phyloP scores from a whole-genome alignment of 2,888 invertebrate species.

The Ceraclea dissimilis region DNA sequence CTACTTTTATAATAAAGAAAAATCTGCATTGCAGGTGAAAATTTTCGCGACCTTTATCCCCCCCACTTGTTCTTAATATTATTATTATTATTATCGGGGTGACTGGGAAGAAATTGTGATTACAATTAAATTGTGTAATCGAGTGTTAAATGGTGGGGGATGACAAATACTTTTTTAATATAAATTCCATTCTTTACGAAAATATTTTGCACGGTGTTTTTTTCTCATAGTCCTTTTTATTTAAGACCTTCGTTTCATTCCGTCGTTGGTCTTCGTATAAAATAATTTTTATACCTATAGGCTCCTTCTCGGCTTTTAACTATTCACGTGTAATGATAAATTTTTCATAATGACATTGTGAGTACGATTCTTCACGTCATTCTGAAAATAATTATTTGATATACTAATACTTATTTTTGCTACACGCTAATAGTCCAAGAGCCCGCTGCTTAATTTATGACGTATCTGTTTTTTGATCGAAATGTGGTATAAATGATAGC shows the following conservation, averaged over 20 bases:
- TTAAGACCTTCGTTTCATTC: not conserved
- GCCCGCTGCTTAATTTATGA: no score
- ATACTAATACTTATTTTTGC: no score
- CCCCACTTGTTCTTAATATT: not conserved
- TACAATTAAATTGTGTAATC: constrained; percentile 2
- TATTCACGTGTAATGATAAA: no score
- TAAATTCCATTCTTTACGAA: not conserved
- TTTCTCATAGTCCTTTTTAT: not conserved
- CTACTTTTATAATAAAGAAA: constrained; percentile 4
- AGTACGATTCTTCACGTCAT: not conserved
- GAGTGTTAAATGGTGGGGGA: constrained; percentile 1
- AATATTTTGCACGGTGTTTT: constrained; percentile 1
- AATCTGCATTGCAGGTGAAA: constrained; percentile 23
- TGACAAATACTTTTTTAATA: not conserved
- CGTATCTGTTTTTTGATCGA: no score
- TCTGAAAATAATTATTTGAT: no score
- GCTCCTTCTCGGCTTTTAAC: not conserved
- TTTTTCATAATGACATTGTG: not conserved
- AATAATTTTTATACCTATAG: not conserved
- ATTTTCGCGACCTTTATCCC: not conserved
- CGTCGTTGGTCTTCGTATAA: not conserved
- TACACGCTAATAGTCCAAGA: no score
- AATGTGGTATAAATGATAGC: no score
- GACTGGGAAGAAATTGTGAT: not conserved
- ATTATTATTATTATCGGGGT: not conserved